A percentile compares a stretch with the other conserved stretches of the same genome.
These are phyloP conservation scores for Phymanthus crucifer DNA, from an alignment of 92 coral and sea anemone genomes.

Conservation along the genomic window DNA sequence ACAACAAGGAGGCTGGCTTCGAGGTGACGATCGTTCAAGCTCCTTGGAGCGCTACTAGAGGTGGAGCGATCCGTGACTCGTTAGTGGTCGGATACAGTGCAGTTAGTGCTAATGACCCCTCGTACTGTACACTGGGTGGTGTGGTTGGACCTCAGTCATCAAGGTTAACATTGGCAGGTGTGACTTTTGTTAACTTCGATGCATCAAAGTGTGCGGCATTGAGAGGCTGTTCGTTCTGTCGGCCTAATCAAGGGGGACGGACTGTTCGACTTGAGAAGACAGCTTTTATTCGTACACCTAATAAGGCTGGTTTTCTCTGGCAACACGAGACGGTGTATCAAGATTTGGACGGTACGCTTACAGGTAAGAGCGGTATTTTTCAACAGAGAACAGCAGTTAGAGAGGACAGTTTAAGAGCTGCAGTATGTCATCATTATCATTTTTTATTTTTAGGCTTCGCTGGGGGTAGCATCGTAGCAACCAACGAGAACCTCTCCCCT, in stretches of 20 bases:
- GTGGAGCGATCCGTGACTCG: conserved; percentile 70
- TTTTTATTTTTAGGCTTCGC: conserved; percentile 11
- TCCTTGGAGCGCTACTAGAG: conserved; percentile 70
- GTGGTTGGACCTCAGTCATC: conserved; percentile 74
- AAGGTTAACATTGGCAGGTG: conserved; percentile 67
- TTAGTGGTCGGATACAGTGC: conserved; percentile 79
- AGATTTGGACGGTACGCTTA: conserved; percentile 84
- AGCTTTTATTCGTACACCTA: conserved; percentile 55
- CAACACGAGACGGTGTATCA: conserved; percentile 74
- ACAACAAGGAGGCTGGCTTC: conserved; percentile 81
- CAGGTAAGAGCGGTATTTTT: conserved; percentile 46
- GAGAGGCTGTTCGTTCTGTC: conserved; percentile 84
- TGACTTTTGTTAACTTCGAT: conserved; percentile 79
- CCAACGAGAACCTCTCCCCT: conserved; percentile 83
- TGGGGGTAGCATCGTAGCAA: conserved; percentile 82
- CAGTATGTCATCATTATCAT: neutral
- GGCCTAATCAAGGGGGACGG: conserved; percentile 71
- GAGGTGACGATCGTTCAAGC: conserved; percentile 68
- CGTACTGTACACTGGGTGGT: conserved; percentile 73
- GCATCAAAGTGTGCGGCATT: conserved; percentile 58
- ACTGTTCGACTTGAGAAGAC: conserved; percentile 62
- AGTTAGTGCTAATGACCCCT: conserved; percentile 50
- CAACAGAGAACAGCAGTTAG: neutral
- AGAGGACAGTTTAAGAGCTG: neutral
- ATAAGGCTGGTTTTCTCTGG: conserved; percentile 82